Evolutionary conservation across 2,888 invertebrate genomes (phyloP), one percentile per base, ranked within the genome.

Genomic region (Drosophila paucipuncta): DNA sequence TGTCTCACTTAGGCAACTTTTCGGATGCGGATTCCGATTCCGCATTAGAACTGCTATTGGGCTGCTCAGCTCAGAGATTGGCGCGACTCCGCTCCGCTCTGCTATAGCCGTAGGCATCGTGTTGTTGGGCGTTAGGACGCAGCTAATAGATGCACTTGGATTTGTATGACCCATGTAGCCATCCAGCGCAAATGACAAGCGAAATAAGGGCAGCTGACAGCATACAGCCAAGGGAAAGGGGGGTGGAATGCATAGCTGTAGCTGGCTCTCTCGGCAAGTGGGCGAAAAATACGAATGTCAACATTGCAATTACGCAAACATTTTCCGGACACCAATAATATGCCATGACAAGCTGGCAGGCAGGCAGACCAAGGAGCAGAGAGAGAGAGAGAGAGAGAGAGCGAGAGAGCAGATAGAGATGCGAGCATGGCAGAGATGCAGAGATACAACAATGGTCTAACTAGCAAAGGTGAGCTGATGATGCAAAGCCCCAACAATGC

Each of bases 261-360:
- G 59, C 55, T 50, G 65, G 50, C 53, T 62, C 55, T 30, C 28
- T 22, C 50, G 52, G 57, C 68, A 60, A 70, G 66, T 69, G 69
- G 77, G 68, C 77, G 72, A 83, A 79, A 90, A 91, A 89, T 90
- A 83, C 90, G 90, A 91, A 91, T 91, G 91, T 91, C 91, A 91
- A 89, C 90, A 91, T 91, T 91, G 91, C 91, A 91, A 91, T 91
- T 91, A 91, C 86, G 91, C 89, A 86, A 91, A 82, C 91, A 91
- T 91, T 91, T 91, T 91, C 83, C 80, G 89, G 90, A 91, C 91
- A 91, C 91, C 91, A 91, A 91, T 91, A 89, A 91, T 91, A 88
- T 83, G 85, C 76, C 81, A 66, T 91, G 91, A 91, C 91, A 91
- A 84, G 69, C 62, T 37, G 57, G 62, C 89, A 58, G 58, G 39